A percentile compares a stretch with the other conserved stretches of the same genome.
phyloP scores from a whole-genome alignment of 2,113 vertebrate species.

The Hepsetus odoe region DNA sequence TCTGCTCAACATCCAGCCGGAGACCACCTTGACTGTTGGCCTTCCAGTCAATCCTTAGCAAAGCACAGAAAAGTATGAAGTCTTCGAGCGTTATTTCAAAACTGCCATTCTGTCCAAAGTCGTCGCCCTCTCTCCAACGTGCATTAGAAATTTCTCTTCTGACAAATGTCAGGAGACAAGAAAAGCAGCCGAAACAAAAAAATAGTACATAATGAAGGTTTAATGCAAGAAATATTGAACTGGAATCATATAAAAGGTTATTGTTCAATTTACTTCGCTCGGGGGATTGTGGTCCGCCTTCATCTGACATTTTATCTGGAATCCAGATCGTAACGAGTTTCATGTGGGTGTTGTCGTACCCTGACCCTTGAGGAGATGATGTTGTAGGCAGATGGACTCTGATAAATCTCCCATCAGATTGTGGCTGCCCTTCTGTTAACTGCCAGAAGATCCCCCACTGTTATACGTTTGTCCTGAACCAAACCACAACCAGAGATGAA shows the following conservation, averaged over 20 bases:
- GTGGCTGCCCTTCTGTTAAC: background rate
- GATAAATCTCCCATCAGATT: constrained; percentile 4
- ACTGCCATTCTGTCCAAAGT: background rate
- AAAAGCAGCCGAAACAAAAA: constrained; percentile 27
- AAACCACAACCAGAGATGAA: background rate
- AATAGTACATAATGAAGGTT: constrained; percentile 36
- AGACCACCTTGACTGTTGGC: background rate
- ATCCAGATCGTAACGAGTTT: constrained; percentile 53
- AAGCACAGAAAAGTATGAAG: background rate
- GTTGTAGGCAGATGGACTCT: constrained; percentile 1
- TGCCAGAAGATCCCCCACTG: background rate
- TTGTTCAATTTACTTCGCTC: constrained; percentile 38
- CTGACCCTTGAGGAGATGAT: background rate
- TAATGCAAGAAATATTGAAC: constrained; percentile 34
- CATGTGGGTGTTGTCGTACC: constrained; percentile 58
- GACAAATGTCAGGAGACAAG: constrained; percentile 60
- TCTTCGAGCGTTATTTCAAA: background rate
- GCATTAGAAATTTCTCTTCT: constrained; percentile 50
- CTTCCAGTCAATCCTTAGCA: background rate
- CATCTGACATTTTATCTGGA: constrained; percentile 65
- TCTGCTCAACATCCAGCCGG: background rate
- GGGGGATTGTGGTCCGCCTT: constrained; percentile 53
- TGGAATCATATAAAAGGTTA: constrained; percentile 62
- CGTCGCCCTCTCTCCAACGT: background rate
- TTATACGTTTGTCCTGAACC: constrained; percentile 1